Percentiles rank a stretch among this genome's conserved stretches.
These are phyloP conservation scores for Mesocentrotus franciscanus DNA, from an alignment of 53 echinoderm and acorn worm genomes.

Conservation along the genomic window DNA sequence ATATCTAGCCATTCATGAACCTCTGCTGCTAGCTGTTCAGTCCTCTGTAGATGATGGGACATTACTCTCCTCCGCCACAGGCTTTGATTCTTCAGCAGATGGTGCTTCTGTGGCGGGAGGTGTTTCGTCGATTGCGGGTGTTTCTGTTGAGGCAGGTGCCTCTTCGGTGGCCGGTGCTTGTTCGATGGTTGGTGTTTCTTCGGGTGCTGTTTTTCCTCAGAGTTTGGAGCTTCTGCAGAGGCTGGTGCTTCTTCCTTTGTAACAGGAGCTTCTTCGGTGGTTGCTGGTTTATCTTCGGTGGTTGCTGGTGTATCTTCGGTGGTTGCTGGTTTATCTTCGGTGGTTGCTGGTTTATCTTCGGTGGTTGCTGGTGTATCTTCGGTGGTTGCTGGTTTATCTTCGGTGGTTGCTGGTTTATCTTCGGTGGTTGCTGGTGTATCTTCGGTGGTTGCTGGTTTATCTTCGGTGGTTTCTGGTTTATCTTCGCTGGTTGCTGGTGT, in stretches of 20 bases:
- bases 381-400: neutral
- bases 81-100: neutral
- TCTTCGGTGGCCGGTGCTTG: neutral
- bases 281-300: neutral
- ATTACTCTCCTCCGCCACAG: neutral
- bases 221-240: neutral
- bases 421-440: neutral
- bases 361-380: neutral
- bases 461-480: neutral
- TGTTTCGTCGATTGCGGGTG: neutral
- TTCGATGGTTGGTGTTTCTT: neutral
- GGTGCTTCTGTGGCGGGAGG: neutral
- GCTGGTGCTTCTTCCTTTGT: neutral
- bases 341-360: neutral
- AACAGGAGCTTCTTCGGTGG: neutral
- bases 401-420: neutral
- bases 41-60: neutral
- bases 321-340: neutral
- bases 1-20: neutral
- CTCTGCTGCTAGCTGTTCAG: neutral
- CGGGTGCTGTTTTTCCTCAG: neutral
- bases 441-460: neutral
- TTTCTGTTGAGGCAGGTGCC: neutral
- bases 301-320: neutral
- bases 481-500: neutral